Base-by-base conservation (phyloP, 1,140 invertebrate genomes). In the Condylostylus longicornis region DNA sequence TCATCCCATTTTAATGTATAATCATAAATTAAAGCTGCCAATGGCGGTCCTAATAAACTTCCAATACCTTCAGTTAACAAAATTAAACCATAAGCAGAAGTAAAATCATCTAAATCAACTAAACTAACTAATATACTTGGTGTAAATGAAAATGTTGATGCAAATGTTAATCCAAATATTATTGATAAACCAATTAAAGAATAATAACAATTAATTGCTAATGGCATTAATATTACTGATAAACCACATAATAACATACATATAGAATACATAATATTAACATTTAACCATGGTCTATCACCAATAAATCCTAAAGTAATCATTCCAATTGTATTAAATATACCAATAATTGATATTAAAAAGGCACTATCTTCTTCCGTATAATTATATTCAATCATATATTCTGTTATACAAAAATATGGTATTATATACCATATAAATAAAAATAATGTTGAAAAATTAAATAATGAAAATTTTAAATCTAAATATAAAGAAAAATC, bases 311-410 rank as follows among this genome's bases (percentile, higher is more conserved):
- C 90, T 18, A 91, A 69, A 12, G 74, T 68, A 20, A 93, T 83
- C 78, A 86, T 87, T 57, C 85, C 86, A 50, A 90, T 70, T n/a
- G 81, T 86, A 54, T 88, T 89, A 1, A 81, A 76, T 41, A 89
- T 75, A 32, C 86, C 86, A 44, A 89, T 82, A 15, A 80, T 69
- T 40, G 82, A 84, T 37, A 89, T 69, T 33, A 87, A 65, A 40
- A 72, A 68, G 2, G 84, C 83, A 25, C 75, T 78, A 32, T 77
- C 70, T n/a, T 75, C 69, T 41, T 82, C 74, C 7, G 66, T 64
- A 46, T 80, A 79, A 0, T 66, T 64, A 42, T 71, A 66, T 21
- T 67, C 62, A 18, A 64, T 69, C 59, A 79, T 67, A 50, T 75
- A 70, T 38, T 87, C 82, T 28, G 79, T 78, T 17, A 89, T 64